Evolutionary conservation across 2,797 vertebrate species (phyloP), one percentile per base, ranked within the genome.

Genomic region (Cyclopterus lumpus): DNA sequence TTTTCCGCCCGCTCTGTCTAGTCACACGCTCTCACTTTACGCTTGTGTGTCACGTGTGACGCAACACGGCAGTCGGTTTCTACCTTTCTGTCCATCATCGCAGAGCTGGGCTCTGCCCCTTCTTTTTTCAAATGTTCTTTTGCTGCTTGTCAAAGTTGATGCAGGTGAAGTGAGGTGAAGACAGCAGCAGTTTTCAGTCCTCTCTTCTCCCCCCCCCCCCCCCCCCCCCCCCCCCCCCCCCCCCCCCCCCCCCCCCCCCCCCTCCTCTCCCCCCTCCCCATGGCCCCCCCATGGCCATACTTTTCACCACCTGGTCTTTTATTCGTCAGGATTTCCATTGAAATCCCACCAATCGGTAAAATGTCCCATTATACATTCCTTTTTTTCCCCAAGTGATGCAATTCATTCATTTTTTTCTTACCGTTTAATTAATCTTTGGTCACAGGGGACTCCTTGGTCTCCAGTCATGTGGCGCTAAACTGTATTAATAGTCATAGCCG

Each of bases 291-390:
- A 28, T 34, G 51, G 3, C 40, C 62, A 58, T 57, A 40, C 22
- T 65, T 61, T 63, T 63, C 51, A 59, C 51, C 30, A 57, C 53
- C 61, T 48, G n/a, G 40, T 22, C 61, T 58, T 58, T 73, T 58
- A 8, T 59, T 59, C 32, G 8, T 26, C 53, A n/a, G 30, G 6
- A 26, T 48, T 18, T 48, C 44, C 44, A 74, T 66, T 66, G 28
- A 65, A 65, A 38, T 22, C 36, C 44, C 11, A 59, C 18, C 36
- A 66, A 66, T 49, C 14, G 28, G n/a, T 24, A 4, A 48, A 58
- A 63, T 72, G 9, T 22, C 26, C 42, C 24, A 32, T 60, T 64
- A 24, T 42, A n/a, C 32, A 54, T n/a, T 66, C 48, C 9, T 66
- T 34, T 66, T 34, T 49, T 16, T 54, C 36, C 34, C 8, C 28